These are phyloP conservation scores for Ataeniobius toweri DNA, from an alignment of 2,797 vertebrate genomes.

Conservation along the genomic window DNA sequence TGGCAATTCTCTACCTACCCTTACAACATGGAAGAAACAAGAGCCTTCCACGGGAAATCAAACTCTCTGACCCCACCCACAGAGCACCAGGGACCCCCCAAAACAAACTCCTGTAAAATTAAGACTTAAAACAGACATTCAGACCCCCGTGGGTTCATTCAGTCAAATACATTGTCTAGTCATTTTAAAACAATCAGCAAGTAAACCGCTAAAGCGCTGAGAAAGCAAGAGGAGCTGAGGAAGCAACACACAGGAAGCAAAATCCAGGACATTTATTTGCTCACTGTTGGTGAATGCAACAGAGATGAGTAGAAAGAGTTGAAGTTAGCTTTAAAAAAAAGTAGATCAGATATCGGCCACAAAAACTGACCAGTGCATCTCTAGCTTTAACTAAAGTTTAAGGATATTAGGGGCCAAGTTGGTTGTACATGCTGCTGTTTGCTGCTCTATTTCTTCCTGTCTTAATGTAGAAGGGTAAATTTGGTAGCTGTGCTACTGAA, in stretches of 20 bases:
- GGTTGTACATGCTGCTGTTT: neutral
- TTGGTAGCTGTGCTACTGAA: neutral
- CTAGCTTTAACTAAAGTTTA: neutral
- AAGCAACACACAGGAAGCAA: conserved; percentile 48
- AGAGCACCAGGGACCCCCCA: conserved; percentile 42
- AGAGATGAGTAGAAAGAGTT: neutral
- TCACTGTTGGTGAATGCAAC: neutral
- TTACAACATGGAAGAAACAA: neutral
- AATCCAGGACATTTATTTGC: neutral
- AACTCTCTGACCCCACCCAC: conserved; percentile 39
- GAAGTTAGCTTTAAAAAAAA: neutral
- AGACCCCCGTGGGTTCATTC: conserved; percentile 74
- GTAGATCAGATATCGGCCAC: neutral
- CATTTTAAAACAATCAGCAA: conserved; percentile 65
- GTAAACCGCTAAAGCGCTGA: conserved; percentile 69
- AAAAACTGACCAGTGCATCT: neutral
- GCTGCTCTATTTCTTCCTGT: neutral
- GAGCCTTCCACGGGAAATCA: conserved; percentile 20
- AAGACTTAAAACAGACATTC: conserved; percentile 72
- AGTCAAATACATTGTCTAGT: conserved; percentile 78
- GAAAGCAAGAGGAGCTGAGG: conserved; percentile 62
- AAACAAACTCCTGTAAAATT: conserved; percentile 44
- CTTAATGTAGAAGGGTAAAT: conserved; percentile 10
- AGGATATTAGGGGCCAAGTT: neutral
- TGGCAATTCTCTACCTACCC: conserved; percentile 14